Conservation (phyloP, 2,888 invertebrate species). For the Eustalomyia histrio region DNA sequence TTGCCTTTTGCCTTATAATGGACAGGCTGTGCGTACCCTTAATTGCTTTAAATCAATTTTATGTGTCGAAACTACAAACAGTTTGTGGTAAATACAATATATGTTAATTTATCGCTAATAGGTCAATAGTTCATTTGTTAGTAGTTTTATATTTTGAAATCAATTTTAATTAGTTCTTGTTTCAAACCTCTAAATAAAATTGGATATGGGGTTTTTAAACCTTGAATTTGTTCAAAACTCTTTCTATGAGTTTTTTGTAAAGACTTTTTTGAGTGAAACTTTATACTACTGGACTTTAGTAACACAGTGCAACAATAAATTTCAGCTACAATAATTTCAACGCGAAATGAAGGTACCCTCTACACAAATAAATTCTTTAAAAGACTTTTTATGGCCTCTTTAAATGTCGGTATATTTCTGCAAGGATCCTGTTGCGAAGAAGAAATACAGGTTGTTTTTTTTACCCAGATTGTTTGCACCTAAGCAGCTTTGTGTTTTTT, state of each 20-base stretch:
- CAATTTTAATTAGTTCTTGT: background rate
- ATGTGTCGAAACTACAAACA: too few relatives aligned
- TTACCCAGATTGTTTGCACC: too few relatives aligned
- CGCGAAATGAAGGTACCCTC: too few relatives aligned
- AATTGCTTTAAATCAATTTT: background rate
- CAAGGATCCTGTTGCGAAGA: too few relatives aligned
- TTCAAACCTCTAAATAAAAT: background rate
- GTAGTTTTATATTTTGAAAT: background rate
- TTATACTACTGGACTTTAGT: conserved; percentile 17
- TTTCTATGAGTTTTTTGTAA: background rate
- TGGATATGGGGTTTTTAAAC: background rate
- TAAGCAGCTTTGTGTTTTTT: too few relatives aligned
- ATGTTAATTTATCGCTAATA: background rate
- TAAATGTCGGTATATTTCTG: too few relatives aligned
- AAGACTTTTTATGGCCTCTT: too few relatives aligned
- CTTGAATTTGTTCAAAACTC: conserved; percentile 39
- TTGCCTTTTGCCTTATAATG: too few relatives aligned
- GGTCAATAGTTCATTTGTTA: background rate
- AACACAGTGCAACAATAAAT: conserved; percentile 5
- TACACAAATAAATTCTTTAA: too few relatives aligned
- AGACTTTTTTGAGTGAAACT: conserved; percentile 24
- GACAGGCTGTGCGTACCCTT: too few relatives aligned
- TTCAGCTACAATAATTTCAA: too few relatives aligned
- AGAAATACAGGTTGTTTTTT: too few relatives aligned
- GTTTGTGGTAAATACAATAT: background rate